Evolutionary conservation across 2,888 invertebrate genomes (phyloP).

Genomic region (Agrotis exclamationis): DNA sequence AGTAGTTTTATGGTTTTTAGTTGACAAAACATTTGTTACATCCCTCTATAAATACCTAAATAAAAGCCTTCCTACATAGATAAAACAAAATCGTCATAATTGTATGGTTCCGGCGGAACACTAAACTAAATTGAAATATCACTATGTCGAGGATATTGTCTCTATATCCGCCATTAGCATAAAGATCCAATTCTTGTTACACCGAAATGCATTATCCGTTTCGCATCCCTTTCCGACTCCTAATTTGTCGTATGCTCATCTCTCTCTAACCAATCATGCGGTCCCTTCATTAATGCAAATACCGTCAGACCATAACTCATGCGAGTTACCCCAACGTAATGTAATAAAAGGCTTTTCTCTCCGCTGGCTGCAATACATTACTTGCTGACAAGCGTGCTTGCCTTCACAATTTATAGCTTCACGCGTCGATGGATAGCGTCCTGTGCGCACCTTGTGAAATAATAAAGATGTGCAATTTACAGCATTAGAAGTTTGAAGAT

Average conservation of each 20-base stretch:
- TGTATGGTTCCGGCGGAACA: constrained; percentile 29
- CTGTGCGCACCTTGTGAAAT: constrained; percentile 54
- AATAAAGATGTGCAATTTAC: constrained; percentile 54
- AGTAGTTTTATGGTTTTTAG: background rate
- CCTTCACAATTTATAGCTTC: constrained; percentile 63
- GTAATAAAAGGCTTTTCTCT: constrained; percentile 61
- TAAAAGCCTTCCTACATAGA: background rate
- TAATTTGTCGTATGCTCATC: constrained; percentile 30
- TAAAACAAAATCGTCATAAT: constrained; percentile 32
- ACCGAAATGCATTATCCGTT: constrained; percentile 52
- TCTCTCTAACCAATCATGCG: constrained; percentile 58
- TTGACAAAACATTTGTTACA: background rate
- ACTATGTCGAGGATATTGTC: constrained; percentile 63
- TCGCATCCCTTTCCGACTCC: constrained; percentile 39
- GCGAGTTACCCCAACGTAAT: constrained; percentile 62
- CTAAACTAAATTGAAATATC: constrained; percentile 59
- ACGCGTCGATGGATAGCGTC: constrained; percentile 65
- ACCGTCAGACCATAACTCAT: constrained; percentile 68
- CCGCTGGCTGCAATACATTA: constrained; percentile 64
- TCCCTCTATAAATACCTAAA: background rate
- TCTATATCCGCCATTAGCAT: constrained; percentile 63
- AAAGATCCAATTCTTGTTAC: constrained; percentile 64
- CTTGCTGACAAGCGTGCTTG: constrained; percentile 65
- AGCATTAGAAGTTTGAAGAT: constrained; percentile 47
- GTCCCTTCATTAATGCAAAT: constrained; percentile 71